These are phyloP conservation scores for Heptranchias perlo DNA, from an alignment of 2,113 vertebrate genomes.

Conservation along the genomic window DNA sequence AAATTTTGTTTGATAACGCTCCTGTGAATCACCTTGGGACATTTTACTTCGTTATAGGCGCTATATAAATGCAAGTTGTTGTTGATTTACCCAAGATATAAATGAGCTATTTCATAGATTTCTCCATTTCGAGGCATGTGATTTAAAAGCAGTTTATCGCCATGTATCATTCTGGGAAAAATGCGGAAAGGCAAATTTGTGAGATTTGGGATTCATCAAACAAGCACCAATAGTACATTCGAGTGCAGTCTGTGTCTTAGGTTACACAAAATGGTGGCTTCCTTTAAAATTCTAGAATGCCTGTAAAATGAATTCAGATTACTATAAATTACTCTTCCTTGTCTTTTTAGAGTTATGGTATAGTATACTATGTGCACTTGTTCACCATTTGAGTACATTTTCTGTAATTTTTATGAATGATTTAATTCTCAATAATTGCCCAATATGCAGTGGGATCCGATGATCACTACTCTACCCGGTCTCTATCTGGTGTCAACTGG, in stretches of 20 bases:
- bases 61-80: no score
- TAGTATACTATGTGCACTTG: no score
- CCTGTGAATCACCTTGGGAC: no score
- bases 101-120: not conserved
- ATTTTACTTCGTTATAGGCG: no score
- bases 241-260: not conserved
- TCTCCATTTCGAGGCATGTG: not conserved
- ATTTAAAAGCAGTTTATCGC: not conserved
- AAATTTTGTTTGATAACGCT: no score
- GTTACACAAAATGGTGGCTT: not conserved
- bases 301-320: not conserved
- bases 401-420: not conserved
- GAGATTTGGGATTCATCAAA: not conserved
- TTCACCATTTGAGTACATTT: not conserved
- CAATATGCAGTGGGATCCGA: slow-evolving; percentile 86
- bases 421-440: no score
- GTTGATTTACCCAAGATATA: not conserved
- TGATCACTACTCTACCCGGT: slow-evolving; percentile 92
- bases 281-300: not conserved
- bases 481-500: slow-evolving; percentile 85
- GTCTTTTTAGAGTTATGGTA: not conserved
- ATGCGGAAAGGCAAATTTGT: not conserved
- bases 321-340: not conserved
- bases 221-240: not conserved
- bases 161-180: not conserved